A percentile compares a stretch with the other conserved stretches of the same genome.
Conservation (phyloP, 2,113 vertebrate genomes). For the Chlamydotis undulata region DNA sequence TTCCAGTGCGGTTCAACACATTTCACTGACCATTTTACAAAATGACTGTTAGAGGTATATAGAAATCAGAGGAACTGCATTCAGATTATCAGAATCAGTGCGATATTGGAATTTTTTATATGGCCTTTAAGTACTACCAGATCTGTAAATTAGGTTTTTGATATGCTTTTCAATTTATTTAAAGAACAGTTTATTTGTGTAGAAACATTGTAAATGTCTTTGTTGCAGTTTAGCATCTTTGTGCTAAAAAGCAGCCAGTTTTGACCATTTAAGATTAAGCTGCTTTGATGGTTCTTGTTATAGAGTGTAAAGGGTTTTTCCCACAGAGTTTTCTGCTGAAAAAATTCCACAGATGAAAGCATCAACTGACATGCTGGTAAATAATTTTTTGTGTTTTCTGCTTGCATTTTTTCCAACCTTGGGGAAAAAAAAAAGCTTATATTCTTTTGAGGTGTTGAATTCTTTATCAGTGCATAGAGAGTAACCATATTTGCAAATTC, state of each 20-base stretch:
- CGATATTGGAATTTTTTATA: not conserved
- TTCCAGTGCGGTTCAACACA: not conserved
- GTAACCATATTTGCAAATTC: not conserved
- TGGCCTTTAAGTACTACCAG: not conserved
- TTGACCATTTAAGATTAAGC: not conserved
- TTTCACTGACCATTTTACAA: not conserved
- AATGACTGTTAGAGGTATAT: not conserved
- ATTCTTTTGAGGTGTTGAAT: not conserved
- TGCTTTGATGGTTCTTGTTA: slow-evolving; percentile 1
- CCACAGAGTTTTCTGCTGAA: not conserved
- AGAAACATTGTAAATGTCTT: not conserved
- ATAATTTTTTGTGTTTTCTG: not conserved
- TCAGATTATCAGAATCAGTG: not conserved
- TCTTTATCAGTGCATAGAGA: not conserved
- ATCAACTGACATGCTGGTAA: not conserved
- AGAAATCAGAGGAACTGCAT: not conserved
- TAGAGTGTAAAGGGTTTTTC: not conserved
- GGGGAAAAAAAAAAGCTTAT: not conserved
- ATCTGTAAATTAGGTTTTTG: not conserved
- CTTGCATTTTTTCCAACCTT: not conserved
- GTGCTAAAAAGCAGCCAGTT: not conserved
- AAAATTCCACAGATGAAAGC: not conserved
- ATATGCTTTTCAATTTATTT: not conserved
- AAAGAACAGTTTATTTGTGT: not conserved
- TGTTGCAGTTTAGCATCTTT: not conserved